phyloP scores from a whole-genome alignment of 2,888 invertebrate species.

The Tipula confusa region DNA sequence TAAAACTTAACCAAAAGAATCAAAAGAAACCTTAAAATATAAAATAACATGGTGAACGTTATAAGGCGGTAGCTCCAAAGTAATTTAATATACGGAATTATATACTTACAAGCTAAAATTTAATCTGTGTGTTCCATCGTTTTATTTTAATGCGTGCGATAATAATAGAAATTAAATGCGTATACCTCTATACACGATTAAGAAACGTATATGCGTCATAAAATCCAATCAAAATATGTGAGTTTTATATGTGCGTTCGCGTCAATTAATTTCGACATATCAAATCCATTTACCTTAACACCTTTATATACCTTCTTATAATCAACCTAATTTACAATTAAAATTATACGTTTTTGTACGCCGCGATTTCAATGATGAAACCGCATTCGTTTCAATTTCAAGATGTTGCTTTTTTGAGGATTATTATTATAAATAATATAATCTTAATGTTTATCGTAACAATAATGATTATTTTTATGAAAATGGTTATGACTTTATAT shows the following conservation, averaged over 20 bases:
- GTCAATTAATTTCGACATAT: background rate
- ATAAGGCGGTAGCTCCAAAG: constrained; percentile 7
- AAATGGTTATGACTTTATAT: background rate
- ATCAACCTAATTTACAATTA: background rate
- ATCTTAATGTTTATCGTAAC: background rate
- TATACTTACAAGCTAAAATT: background rate
- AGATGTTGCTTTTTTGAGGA: background rate
- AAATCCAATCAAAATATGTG: background rate
- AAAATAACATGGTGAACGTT: background rate
- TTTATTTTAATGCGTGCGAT: background rate
- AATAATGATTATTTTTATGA: background rate
- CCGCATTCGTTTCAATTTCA: background rate
- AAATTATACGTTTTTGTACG: background rate
- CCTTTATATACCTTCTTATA: background rate
- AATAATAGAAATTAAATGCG: constrained; percentile 3
- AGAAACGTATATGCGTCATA: background rate
- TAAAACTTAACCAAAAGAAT: background rate
- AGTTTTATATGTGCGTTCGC: background rate
- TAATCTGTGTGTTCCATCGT: background rate
- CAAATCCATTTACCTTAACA: background rate
- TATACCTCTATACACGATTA: background rate
- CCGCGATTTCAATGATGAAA: background rate
- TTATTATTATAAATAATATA: background rate
- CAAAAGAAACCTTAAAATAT: background rate
- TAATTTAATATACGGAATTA: background rate